Evolutionary conservation across 2,113 vertebrate genomes (phyloP).

Genomic region (rat (Rattus norvegicus)): GRCr8 NC_086035.1:63465501-63466000

Average conservation of each 20-base stretch:
- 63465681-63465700: not conserved
- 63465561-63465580: not conserved
- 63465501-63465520: not conserved
- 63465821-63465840: not conserved
- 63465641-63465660: not conserved
- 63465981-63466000: not conserved
- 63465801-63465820: not conserved
- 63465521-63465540: not conserved
- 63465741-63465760: not conserved
- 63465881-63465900: not conserved
- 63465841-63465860: slow-evolving; percentile 4
- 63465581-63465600: not conserved
- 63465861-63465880: not conserved
- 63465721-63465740: not conserved
- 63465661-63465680: not conserved
- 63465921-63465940: not conserved
- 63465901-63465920: not conserved
- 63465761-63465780: too few relatives aligned
- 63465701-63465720: not conserved
- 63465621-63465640: not conserved
- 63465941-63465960: not conserved
- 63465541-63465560: not conserved
- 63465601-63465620: not conserved
- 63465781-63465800: not conserved
- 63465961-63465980: not conserved